Percentiles rank a stretch among this genome's conserved stretches.
Evolutionary conservation across 2,113 vertebrate species (phyloP).

Genomic region (Pangasianodon hypophthalmus): DNA sequence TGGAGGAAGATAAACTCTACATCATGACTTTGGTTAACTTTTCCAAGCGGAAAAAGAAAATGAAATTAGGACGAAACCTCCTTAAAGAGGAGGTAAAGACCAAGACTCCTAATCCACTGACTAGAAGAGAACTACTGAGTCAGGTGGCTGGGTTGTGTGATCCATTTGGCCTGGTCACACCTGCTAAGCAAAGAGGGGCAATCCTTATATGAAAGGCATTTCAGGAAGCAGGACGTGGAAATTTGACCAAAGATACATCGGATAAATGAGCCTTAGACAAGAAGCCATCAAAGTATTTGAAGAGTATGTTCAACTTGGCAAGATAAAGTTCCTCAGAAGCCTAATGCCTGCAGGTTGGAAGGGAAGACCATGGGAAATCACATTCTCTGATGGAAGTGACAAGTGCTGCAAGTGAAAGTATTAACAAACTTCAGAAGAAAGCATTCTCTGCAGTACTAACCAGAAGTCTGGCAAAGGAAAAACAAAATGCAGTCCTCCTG

Average conservation of each 20-base stretch:
- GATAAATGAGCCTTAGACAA: constrained; percentile 14
- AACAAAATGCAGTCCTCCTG: no score
- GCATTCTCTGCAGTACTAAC: no score
- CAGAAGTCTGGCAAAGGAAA: no score
- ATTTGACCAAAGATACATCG: constrained; percentile 26
- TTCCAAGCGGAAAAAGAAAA: constrained; percentile 41
- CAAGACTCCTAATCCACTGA: constrained; percentile 27
- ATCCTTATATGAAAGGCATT: constrained; percentile 48
- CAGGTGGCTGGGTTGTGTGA: constrained; percentile 22
- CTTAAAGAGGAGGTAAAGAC: background rate
- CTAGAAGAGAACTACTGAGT: constrained; percentile 25
- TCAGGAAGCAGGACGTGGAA: constrained; percentile 24
- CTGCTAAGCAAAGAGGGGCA: constrained; percentile 41
- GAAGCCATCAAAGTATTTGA: background rate
- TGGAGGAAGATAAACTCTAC: constrained; percentile 25
- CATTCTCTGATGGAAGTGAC: no score
- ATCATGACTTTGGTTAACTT: constrained; percentile 39
- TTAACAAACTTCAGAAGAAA: no score
- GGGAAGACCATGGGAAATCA: no score
- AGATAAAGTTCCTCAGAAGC: no score
- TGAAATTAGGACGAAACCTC: background rate
- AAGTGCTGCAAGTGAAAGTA: no score
- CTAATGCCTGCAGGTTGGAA: no score
- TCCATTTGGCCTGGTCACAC: background rate
- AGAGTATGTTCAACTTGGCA: no score